Evolutionary conservation across 2,797 vertebrate genomes (phyloP), one percentile per base, ranked within the genome.

Genomic region (Coreius guichenoti): DNA sequence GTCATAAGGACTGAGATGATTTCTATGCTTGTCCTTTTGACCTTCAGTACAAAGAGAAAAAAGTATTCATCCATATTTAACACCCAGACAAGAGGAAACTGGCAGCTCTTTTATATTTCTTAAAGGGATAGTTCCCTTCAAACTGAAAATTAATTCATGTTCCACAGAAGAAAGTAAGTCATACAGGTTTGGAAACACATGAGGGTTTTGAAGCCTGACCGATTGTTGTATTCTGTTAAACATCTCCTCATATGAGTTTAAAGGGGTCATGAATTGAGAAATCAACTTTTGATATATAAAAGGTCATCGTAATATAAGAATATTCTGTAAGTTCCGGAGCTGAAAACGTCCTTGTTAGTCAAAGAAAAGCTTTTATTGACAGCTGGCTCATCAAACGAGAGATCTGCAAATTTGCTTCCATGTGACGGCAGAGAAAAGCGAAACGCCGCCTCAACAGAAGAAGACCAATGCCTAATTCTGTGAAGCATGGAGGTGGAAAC

Each of bases 61-160:
- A 14, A 45, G 39, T 39, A 76, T 58, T 47, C 70, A 84, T 84
- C 63, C 29, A 81, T 84, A 80, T 83, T 81, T 77, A 63, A 78
- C 68, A 82, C 47, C 29, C 49, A 67, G 31, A 81, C 12, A 0
- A 70, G n/a, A 58, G 26, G 31, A 76, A 31, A 49, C 51, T 70
- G 51, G 19, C 29, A 75, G 23, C 54, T 56, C 54, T 72, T 72
- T 56, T 51, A 58, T 45, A 72, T 58, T 82, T 26, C 39, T 47
- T 79, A 65, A 82, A 73, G 69, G 36, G 11, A 36, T 16, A 49
- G 43, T 33, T 65, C 70, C 16, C 26, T 43, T 26, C 8, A 33
- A 63, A 45, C 19, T 29, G 2, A 11, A 82, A 65, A 75, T n/a
- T 16, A 13, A 56, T 75, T 7, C 7, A 23, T 8, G 31, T 51